phyloP scores from a whole-genome alignment of 2,888 invertebrate species.

The Dicyrtomina minuta region DNA sequence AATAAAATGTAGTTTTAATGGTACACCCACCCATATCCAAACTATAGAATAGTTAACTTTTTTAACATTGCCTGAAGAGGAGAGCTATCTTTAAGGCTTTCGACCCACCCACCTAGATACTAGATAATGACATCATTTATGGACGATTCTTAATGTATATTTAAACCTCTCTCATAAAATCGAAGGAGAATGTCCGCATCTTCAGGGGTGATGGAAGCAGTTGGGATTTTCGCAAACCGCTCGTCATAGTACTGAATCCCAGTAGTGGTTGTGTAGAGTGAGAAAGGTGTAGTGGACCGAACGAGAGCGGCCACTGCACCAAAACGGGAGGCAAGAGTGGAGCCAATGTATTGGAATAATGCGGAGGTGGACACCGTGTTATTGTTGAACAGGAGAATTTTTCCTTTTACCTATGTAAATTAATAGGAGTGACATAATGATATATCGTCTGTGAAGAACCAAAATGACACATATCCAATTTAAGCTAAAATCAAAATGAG shows the following conservation, averaged over 20 bases:
- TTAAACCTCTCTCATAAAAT: conserved; percentile 63
- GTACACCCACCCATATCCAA: too few species aligned
- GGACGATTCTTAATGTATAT: too few species aligned
- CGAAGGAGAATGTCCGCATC: conserved; percentile 73
- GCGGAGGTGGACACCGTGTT: conserved; percentile 65
- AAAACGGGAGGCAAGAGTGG: conserved; percentile 68
- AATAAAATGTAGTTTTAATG: too few species aligned
- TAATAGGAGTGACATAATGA: too few species aligned
- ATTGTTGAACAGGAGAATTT: conserved; percentile 77
- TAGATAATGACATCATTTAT: too few species aligned
- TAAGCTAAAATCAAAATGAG: too few species aligned
- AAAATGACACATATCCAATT: too few species aligned
- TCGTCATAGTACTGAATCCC: conserved; percentile 68
- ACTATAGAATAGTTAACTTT: too few species aligned
- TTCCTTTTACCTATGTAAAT: conserved; percentile 67
- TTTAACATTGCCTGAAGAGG: too few species aligned
- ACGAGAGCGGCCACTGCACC: conserved; percentile 73
- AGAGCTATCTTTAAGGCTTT: too few species aligned
- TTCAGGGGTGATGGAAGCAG: conserved; percentile 74
- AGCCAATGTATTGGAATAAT: conserved; percentile 67
- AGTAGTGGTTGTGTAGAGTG: conserved; percentile 75
- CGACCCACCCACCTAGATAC: too few species aligned
- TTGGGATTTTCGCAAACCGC: conserved; percentile 64
- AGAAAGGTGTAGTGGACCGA: conserved; percentile 74
- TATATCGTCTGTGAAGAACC: too few species aligned